A percentile compares a stretch with the other conserved stretches of the same genome.
Evolutionary conservation across 2,113 vertebrate genomes (phyloP).

Genomic region (Peromyscus californicus): DNA sequence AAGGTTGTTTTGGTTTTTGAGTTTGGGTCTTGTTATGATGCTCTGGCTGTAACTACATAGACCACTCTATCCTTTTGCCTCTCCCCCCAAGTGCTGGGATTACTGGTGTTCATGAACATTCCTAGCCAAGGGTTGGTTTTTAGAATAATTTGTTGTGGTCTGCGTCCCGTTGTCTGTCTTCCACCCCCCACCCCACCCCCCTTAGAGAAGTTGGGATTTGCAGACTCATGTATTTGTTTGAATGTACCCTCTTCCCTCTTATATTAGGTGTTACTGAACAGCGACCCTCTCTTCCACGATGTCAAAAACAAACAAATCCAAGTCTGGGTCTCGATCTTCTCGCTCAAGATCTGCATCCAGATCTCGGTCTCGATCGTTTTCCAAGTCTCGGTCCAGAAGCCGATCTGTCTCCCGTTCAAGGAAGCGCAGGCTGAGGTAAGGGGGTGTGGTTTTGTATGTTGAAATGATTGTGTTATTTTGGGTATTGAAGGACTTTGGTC

Average conservation of each 20-base stretch:
- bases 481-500: slow-evolving; percentile 42
- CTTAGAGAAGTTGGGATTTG: neutral
- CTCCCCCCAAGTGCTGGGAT: neutral
- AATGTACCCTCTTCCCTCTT: slow-evolving; percentile 50
- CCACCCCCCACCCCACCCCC: neutral
- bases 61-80: neutral
- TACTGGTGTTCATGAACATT: neutral
- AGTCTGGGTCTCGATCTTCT: slow-evolving; percentile 94
- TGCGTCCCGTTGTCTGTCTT: no score
- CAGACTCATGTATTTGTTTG: slow-evolving; percentile 33
- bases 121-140: neutral
- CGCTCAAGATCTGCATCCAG: slow-evolving; percentile 93
- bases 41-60: neutral
- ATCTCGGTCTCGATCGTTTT: slow-evolving; percentile 94
- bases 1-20: neutral
- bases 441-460: neutral
- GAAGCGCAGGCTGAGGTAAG: slow-evolving; percentile 96
- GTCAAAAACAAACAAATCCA: slow-evolving; percentile 96
- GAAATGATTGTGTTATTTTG: neutral
- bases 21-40: neutral
- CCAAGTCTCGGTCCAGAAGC: slow-evolving; percentile 93
- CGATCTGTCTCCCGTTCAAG: slow-evolving; percentile 95
- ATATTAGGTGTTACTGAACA: slow-evolving; percentile 81
- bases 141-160: neutral
- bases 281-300: slow-evolving; percentile 87